Evolutionary conservation across 1,140 invertebrate genomes (phyloP), one percentile per base, ranked within the genome.

Genomic region (Trichonephila inaurata): DNA sequence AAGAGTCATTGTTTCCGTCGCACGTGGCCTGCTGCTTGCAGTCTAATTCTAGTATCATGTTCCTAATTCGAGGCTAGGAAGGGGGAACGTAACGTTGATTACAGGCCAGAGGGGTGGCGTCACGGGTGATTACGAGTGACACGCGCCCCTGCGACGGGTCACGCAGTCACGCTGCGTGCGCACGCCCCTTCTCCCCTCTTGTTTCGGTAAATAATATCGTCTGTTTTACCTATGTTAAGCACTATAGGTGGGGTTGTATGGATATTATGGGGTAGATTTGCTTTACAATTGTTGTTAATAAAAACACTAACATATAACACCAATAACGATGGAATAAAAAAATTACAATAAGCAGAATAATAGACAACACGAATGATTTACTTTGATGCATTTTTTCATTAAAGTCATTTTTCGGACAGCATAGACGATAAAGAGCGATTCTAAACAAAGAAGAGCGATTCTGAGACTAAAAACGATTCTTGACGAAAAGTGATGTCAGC

Each of bases 121-220:
- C 92, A 93, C 85, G 85, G 87, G 72, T 93, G 86, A 89, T 93
- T 93, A 93, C 85, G 88, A 85, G 92, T 93, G 92, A 93, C 92
- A 93, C 92, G 92, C 69, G 85, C 82, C 85, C 51, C 28, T 19
- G 82, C 86, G 16, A 44, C 69, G 85, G 92, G 92, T 93, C 92
- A 93, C 92, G 92, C 64, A 92, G 69, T 77, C 72, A 77, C 28
- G 72, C 28, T 19, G 28, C 28, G 72, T 7, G 72, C 14, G 16
- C 72, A 3, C 33, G 12, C 24, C 28, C 28, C 72, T 19, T 1
- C 0, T 14, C 69, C 72, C 72, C 28, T 33, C 72, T 69, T 77
- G 72, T 77, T 77, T 77, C 72, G 28, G 72, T 77, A 77, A 77
- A 77, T 77, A 77, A 77, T 77, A 40, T 40, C 28, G 72, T 77